Percentiles rank a stretch among this genome's conserved stretches.
These are phyloP conservation scores for Oscarella lobularis DNA, from an alignment of 37 sponge, comb jelly and placozoan species.

Conservation along the genomic window DNA sequence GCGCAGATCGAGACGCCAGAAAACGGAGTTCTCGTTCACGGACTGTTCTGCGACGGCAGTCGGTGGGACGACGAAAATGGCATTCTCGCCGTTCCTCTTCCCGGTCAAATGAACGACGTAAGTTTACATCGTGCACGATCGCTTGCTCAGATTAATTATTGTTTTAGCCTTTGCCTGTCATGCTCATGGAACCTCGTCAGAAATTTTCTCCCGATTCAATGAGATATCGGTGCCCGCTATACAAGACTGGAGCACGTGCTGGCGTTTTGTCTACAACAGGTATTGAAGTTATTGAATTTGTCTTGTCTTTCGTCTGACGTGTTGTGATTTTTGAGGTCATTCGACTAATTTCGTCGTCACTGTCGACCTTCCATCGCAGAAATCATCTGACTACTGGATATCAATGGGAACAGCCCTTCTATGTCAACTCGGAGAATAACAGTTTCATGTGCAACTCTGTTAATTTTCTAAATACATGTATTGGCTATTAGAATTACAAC, in stretches of 20 bases:
- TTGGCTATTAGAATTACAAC: too few relatives aligned
- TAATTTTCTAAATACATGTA: too few relatives aligned
- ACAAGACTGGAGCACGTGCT: conserved; percentile 78
- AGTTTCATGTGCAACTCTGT: too few relatives aligned
- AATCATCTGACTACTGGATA: conserved; percentile 82
- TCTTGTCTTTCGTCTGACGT: not conserved
- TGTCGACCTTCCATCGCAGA: conserved; percentile 71
- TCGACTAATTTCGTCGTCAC: conserved; percentile 98
- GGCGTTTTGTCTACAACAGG: conserved; percentile 90
- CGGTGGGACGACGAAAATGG: conserved; percentile 81
- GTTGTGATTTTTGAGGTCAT: conserved; percentile 44
- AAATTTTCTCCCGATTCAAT: conserved; percentile 39
- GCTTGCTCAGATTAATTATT: not conserved
- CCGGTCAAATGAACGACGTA: conserved; percentile 90
- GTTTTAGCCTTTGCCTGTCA: conserved; percentile 52
- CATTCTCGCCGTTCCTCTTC: conserved; percentile 50
- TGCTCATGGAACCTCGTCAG: conserved; percentile 79
- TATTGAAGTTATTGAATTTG: conserved; percentile 6
- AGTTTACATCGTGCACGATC: conserved; percentile 1
- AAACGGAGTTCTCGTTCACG: conserved; percentile 91
- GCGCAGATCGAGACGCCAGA: conserved; percentile 35
- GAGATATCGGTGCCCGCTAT: conserved; percentile 61
- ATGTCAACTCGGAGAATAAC: conserved; percentile 84
- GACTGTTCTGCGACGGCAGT: conserved; percentile 87
- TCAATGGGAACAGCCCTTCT: conserved; percentile 91